phyloP scores from a whole-genome alignment of 23 tunicate genomes.

The Halocynthia aurantium region DNA sequence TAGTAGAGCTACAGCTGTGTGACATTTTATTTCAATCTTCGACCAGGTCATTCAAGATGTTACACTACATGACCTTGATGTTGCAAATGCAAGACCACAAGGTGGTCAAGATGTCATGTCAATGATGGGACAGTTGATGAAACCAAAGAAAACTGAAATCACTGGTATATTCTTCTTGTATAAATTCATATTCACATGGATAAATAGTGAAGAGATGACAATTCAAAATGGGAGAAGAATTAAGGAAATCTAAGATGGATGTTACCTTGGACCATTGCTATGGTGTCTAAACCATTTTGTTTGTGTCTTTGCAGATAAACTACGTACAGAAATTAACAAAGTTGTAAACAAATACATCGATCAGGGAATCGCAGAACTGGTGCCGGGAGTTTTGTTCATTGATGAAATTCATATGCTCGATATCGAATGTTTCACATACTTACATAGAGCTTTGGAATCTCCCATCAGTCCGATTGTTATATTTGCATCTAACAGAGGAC shows the following conservation, averaged over 20 bases:
- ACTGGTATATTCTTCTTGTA: conserved; percentile 46
- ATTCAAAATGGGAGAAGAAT: no score
- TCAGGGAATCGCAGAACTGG: conserved; percentile 97
- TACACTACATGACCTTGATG: conserved; percentile 94
- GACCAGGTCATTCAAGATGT: conserved; percentile 82
- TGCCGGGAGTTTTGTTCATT: conserved; percentile 98
- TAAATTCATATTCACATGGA: background rate
- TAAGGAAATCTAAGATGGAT: no score
- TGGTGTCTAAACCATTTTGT: no score
- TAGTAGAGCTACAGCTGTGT: background rate
- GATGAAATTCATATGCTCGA: conserved; percentile 99
- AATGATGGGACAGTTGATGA: conserved; percentile 90
- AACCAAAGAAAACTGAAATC: conserved; percentile 98
- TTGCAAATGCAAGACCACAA: conserved; percentile 97
- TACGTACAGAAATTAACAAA: conserved; percentile 93
- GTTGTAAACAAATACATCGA: conserved; percentile 99
- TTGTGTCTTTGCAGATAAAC: conserved; percentile 51
- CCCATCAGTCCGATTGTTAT: conserved; percentile 96
- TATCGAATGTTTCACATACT: conserved; percentile 98
- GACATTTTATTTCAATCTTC: background rate
- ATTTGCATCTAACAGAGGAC: conserved; percentile 80
- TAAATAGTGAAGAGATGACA: background rate
- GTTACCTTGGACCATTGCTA: no score
- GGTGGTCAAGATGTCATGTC: conserved; percentile 98
- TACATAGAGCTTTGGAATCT: conserved; percentile 96